A percentile compares a stretch with the other conserved stretches of the same genome.
Conservation (phyloP, 2,113 vertebrate genomes). For the Gila orcuttii region DNA sequence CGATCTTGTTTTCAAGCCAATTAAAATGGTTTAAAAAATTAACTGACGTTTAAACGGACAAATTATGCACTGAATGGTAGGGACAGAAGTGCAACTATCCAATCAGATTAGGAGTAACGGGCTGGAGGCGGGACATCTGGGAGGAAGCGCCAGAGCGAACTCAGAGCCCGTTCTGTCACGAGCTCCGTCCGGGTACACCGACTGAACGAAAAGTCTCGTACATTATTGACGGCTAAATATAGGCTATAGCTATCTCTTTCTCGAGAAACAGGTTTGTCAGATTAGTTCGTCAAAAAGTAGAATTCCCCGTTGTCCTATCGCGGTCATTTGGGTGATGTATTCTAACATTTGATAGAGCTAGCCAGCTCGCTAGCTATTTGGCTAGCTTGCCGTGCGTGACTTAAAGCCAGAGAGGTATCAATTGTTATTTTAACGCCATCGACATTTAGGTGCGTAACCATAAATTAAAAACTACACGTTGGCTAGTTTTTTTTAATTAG, state of each 20-base stretch:
- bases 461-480: not conserved
- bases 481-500: not conserved
- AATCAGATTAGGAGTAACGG: conserved; percentile 13
- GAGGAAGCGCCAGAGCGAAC: conserved; percentile 56
- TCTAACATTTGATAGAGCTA: conserved; percentile 68
- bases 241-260: not conserved
- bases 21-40: not conserved
- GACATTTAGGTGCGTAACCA: not conserved
- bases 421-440: conserved; percentile 27
- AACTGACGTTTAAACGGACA: conserved; percentile 26
- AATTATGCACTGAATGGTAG: not conserved
- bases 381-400: conserved; percentile 72
- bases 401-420: conserved; percentile 47
- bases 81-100: not conserved
- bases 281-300: conserved; percentile 4
- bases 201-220: conserved; percentile 58
- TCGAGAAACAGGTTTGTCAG: not conserved
- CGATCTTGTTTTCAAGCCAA: conserved; percentile 37
- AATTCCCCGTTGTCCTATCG: conserved; percentile 31
- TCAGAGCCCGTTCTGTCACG: conserved; percentile 72
- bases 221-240: conserved; percentile 40
- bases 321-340: conserved; percentile 64
- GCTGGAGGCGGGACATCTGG: conserved; percentile 1
- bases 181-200: conserved; percentile 68
- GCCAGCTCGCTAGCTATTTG: conserved; percentile 75